Evolutionary conservation across 2,888 invertebrate species (phyloP), one percentile per base, ranked within the genome.

Genomic region (Oxycera nigricornis): DNA sequence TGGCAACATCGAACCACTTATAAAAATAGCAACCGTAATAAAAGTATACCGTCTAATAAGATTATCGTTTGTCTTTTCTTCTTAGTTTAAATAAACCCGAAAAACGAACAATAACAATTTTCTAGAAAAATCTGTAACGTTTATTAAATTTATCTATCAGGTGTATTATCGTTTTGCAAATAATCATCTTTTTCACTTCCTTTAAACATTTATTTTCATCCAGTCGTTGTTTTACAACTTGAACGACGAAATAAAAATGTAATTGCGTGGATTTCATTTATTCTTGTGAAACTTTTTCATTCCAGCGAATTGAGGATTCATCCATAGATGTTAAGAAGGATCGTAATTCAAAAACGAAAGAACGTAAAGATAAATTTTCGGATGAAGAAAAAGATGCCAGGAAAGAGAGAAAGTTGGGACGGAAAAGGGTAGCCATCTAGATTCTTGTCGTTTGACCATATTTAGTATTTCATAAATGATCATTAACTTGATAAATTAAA

Each of bases 341-440:
- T 77, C 82, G 88, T 59, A 82, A 85, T 24, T 80, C 85, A 2
- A 88, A 87, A 80, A 80, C 83, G 74, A 89, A 89, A 82, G 89
- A 88, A 77, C 88, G 89, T 77, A 83, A 91, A 84, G 86, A 89
- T 83, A 87, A 91, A 86, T 86, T 92, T 67, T 91, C 90, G 70
- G 93, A 93, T 77, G 93, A 94, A 83, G 93, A 93, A 81, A 90
- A 93, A 81, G 94, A 94, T 84, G 85, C 90, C 11, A 89, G 93
- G 78, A 92, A 92, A 86, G 94, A 94, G 85, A 89, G 93, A 82
- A 94, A 94, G 87, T 86, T 93, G 81, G 92, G 91, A 73, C 88
- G 94, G 28, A 94, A 94, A 84, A 88, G 94, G 87, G 92, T 92
- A 86, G 86, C 14, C 22, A 46, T 57, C 26, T 30, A 50, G 50